These are phyloP conservation scores for Pomacea canaliculata DNA, from an alignment of 2,888 invertebrate species.

Conservation along the genomic window DNA sequence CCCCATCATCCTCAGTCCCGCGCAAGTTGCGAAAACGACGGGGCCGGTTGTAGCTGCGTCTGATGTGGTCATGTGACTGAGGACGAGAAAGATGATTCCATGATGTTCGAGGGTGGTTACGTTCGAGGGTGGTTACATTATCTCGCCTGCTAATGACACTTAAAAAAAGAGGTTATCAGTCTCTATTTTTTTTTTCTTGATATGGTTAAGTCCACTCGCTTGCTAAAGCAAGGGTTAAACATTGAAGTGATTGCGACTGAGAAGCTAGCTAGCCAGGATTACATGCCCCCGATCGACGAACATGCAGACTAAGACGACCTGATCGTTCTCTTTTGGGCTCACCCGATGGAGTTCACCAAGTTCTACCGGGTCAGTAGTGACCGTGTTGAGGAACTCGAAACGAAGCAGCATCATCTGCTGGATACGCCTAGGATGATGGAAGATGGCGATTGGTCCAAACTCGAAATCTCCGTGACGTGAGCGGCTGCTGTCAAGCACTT, in stretches of 20 bases:
- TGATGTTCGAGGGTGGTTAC: too few species aligned
- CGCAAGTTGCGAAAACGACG: constrained; percentile 1
- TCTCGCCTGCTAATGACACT: too few species aligned
- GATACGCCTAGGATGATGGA: constrained; percentile 24
- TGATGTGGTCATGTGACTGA: not conserved
- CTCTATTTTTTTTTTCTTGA: too few species aligned
- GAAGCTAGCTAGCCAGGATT: too few species aligned
- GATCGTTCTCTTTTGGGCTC: not conserved
- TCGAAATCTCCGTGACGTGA: constrained; percentile 32
- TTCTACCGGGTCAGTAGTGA: not conserved
- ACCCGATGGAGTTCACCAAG: not conserved
- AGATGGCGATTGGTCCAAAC: constrained; percentile 28
- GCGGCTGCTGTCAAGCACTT: constrained; percentile 22
- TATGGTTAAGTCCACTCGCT: too few species aligned
- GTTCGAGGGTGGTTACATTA: too few species aligned
- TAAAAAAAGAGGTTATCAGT: too few species aligned
- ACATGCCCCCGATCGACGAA: too few species aligned
- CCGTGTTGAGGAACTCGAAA: constrained; percentile 18
- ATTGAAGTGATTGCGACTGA: too few species aligned
- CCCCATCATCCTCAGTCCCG: not conserved
- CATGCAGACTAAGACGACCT: too few species aligned
- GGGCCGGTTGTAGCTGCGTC: constrained; percentile 20
- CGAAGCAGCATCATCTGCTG: constrained; percentile 26
- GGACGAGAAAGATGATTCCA: too few species aligned
- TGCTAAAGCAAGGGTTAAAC: too few species aligned